These are phyloP conservation scores for Pteronotus mesoamericanus DNA, from an alignment of 2,797 vertebrate genomes.

Conservation along the genomic window DNA sequence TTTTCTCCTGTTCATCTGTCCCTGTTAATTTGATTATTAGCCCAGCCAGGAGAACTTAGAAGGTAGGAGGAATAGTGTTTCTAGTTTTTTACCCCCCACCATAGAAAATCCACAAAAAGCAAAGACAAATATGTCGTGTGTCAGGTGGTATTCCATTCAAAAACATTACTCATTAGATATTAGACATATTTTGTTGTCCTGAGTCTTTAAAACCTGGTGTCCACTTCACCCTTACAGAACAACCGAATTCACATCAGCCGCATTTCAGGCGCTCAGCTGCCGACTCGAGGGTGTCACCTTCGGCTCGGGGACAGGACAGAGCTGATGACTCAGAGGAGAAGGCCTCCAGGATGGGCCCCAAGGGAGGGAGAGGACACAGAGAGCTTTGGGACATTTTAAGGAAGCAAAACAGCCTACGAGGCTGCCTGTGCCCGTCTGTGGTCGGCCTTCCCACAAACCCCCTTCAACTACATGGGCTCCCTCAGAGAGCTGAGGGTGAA, in stretches of 20 bases:
- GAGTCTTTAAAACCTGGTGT: background rate
- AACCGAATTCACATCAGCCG: accelerated
- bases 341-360: background rate
- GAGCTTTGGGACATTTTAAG: background rate
- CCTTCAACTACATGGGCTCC: background rate
- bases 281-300: too few species aligned
- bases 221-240: accelerated
- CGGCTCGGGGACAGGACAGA: accelerated
- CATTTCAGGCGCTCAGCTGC: accelerated
- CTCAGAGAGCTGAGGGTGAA: background rate
- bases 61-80: background rate
- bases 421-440: background rate
- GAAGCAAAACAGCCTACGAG: background rate
- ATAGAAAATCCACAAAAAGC: background rate
- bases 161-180: background rate
- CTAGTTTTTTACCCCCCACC: background rate
- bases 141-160: background rate
- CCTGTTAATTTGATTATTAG: background rate
- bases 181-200: background rate
- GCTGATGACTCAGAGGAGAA: background rate
- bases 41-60: background rate
- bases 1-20: background rate
- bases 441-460: background rate
- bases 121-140: background rate
- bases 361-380: background rate